Conservation (phyloP, 2,113 vertebrate genomes). For the Phrynocephalus versicolor region DNA sequence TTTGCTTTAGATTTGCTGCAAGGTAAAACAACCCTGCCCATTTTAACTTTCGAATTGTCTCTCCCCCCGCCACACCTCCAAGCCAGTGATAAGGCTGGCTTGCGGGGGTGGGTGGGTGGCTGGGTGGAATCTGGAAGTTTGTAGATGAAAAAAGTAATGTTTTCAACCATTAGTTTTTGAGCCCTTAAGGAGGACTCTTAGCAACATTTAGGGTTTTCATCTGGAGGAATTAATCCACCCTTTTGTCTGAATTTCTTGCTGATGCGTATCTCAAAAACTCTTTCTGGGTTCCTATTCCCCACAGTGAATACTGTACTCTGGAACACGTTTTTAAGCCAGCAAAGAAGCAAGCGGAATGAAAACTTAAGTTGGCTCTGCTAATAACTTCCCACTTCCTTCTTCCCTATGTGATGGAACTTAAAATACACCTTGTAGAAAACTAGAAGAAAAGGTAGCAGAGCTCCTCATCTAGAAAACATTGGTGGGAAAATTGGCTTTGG, state of each 20-base stretch:
- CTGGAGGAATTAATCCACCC: no score
- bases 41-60: neutral
- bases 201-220: no score
- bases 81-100: no score
- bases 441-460: neutral
- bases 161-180: no score
- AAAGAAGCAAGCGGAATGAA: neutral
- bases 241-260: neutral
- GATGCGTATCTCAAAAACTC: neutral
- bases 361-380: neutral
- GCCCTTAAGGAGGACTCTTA: no score
- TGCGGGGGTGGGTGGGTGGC: no score
- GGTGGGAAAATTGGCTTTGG: constrained; percentile 15
- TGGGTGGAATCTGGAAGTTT: no score
- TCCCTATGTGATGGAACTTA: constrained; percentile 44
- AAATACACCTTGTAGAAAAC: constrained; percentile 53
- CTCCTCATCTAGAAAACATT: neutral
- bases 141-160: no score
- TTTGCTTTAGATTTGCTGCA: no score
- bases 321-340: neutral
- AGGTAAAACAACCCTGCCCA: neutral
- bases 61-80: no score
- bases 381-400: neutral
- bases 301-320: neutral
- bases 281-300: neutral